Percentiles rank a stretch among this genome's conserved stretches.
Conservation (phyloP, 1,140 invertebrate genomes). For the Papilio xuthus region DNA sequence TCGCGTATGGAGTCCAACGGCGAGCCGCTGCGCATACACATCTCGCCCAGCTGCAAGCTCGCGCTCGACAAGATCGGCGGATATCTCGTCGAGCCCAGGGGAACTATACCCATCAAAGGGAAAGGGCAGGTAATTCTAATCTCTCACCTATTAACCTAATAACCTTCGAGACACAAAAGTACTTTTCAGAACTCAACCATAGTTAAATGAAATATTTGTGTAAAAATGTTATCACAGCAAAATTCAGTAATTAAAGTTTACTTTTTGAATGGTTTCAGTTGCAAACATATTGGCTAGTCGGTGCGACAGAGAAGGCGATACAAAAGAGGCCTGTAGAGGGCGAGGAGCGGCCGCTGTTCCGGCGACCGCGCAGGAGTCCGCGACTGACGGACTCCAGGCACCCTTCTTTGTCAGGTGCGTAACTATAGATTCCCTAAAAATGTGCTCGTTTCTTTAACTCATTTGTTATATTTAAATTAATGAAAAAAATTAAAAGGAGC, state of each 20-base stretch:
- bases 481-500: no score
- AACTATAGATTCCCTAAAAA: no score
- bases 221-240: no score
- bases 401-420: slow-evolving; percentile 81
- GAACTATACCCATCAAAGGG: slow-evolving; percentile 94
- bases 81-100: slow-evolving; percentile 91
- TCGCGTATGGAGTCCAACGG: slow-evolving; percentile 97
- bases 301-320: slow-evolving; percentile 91
- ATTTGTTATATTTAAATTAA: no score
- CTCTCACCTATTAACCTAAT: no score
- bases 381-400: slow-evolving; percentile 89
- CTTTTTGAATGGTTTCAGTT: slow-evolving; percentile 67
- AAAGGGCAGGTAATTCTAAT: slow-evolving; percentile 86
- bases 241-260: background rate
- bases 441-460: no score
- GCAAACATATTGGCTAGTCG: slow-evolving; percentile 94
- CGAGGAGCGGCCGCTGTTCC: slow-evolving; percentile 89
- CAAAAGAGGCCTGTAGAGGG: slow-evolving; percentile 92
- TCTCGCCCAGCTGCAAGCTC: slow-evolving; percentile 88
- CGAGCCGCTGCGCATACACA: slow-evolving; percentile 93
- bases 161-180: no score
- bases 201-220: background rate
- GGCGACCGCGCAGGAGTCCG: slow-evolving; percentile 88
- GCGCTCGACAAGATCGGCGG: slow-evolving; percentile 90
- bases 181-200: no score